Conservation (phyloP, 2,888 invertebrate genomes). For the Steinernema hermaphroditum region DNA sequence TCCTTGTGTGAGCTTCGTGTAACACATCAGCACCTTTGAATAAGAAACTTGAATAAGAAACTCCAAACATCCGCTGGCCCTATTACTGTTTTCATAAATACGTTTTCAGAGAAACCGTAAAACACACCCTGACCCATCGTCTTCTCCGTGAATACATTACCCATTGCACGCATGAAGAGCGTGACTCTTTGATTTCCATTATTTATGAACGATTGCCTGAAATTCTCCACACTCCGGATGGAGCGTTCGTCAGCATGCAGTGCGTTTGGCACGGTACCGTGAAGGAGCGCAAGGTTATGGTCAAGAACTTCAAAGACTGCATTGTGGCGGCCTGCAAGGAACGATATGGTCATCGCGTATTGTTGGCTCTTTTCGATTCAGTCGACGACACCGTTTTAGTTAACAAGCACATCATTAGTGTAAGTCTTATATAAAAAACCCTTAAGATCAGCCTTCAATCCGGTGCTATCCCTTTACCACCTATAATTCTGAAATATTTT, state of each 20-base stretch:
- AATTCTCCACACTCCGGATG: slow-evolving; percentile 72
- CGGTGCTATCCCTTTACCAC: too few relatives aligned
- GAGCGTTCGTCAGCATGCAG: slow-evolving; percentile 79
- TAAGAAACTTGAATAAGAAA: too few relatives aligned
- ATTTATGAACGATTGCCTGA: slow-evolving; percentile 75
- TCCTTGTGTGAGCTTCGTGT: too few relatives aligned
- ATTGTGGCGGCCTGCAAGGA: slow-evolving; percentile 80
- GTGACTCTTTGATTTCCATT: slow-evolving; percentile 77
- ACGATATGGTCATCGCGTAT: slow-evolving; percentile 80
- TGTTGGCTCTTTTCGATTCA: slow-evolving; percentile 82
- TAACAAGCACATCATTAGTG: slow-evolving; percentile 75
- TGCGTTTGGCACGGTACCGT: slow-evolving; percentile 82
- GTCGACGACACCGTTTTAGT: slow-evolving; percentile 90
- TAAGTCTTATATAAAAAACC: too few relatives aligned
- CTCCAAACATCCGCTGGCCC: too few relatives aligned
- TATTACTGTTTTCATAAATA: too few relatives aligned
- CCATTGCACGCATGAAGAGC: slow-evolving; percentile 72
- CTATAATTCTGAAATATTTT: too few relatives aligned
- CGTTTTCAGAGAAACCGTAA: slow-evolving; percentile 68
- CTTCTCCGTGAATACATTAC: slow-evolving; percentile 80
- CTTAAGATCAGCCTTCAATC: too few relatives aligned
- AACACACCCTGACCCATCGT: slow-evolving; percentile 77
- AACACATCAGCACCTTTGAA: too few relatives aligned
- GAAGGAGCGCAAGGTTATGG: slow-evolving; percentile 72
- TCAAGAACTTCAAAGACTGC: slow-evolving; percentile 86